Evolutionary conservation across 2,113 vertebrate genomes (phyloP).

Genomic region (Ploceus nigricollis): DNA sequence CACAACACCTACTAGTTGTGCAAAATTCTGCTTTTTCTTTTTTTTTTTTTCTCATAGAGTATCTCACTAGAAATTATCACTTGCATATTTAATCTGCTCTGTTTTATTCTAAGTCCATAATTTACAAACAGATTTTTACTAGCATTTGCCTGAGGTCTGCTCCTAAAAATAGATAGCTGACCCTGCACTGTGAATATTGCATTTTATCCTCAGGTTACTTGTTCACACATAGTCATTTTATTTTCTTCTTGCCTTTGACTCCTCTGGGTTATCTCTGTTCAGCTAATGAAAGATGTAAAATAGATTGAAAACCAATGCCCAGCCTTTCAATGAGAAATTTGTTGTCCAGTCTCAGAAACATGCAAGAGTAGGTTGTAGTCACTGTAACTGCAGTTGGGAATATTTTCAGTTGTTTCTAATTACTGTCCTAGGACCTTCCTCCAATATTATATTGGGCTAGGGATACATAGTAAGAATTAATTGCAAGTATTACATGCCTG

Average conservation of each 20-base stretch:
- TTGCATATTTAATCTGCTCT: conserved; percentile 10
- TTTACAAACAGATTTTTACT: conserved; percentile 52
- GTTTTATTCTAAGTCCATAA: conserved; percentile 25
- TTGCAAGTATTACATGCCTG: neutral
- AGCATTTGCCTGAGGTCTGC: conserved; percentile 10
- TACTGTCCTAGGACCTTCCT: neutral
- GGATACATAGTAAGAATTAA: neutral
- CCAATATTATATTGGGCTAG: neutral
- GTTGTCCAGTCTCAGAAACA: neutral
- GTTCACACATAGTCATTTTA: neutral
- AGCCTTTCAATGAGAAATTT: neutral
- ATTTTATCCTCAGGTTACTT: neutral
- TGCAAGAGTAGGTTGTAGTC: neutral
- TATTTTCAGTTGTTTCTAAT: neutral
- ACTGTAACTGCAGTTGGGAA: neutral
- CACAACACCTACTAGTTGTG: neutral
- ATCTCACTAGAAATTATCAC: neutral
- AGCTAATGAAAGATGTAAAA: neutral
- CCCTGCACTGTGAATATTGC: neutral
- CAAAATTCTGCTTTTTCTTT: neutral
- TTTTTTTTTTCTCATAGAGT: neutral
- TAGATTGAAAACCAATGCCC: neutral
- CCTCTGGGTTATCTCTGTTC: neutral
- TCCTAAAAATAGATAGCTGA: neutral
- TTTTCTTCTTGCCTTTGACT: neutral